Evolutionary conservation across 92 coral and sea anemone species (phyloP).

Genomic region (Palythoa grandis): DNA sequence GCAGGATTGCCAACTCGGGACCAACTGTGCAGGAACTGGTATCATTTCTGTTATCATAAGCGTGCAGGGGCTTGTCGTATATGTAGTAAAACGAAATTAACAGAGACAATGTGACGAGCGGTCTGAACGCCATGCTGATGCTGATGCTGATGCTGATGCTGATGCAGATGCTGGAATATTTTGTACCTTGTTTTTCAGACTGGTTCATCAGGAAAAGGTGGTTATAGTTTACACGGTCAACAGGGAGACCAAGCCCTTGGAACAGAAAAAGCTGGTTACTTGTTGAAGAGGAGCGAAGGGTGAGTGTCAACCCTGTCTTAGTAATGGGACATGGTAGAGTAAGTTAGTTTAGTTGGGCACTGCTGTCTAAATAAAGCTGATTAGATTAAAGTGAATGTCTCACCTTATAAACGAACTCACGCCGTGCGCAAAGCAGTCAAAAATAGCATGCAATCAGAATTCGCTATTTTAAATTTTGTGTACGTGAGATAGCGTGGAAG

Average conservation of each 20-base stretch:
- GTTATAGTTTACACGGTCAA: slow-evolving; percentile 94
- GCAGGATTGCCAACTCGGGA: slow-evolving; percentile 1
- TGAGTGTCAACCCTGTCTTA: slow-evolving; percentile 20
- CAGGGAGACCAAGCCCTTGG: slow-evolving; percentile 95
- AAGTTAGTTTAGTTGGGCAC: background rate
- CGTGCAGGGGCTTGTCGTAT: slow-evolving; percentile 1
- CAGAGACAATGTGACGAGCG: slow-evolving; percentile 20
- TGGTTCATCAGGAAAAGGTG: slow-evolving; percentile 61
- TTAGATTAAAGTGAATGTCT: background rate
- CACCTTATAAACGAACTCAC: no score
- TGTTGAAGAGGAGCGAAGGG: slow-evolving; percentile 97
- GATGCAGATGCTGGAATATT: background rate
- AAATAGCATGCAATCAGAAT: no score
- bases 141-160: no score
- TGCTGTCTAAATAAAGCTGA: background rate
- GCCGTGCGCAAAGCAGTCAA: no score
- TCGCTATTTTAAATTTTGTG: no score
- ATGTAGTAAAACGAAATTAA: background rate
- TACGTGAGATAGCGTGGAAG: no score
- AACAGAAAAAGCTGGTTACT: slow-evolving; percentile 79
- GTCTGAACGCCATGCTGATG: background rate
- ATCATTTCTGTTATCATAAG: slow-evolving; percentile 13
- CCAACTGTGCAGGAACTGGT: slow-evolving; percentile 12
- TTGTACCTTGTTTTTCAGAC: slow-evolving; percentile 35
- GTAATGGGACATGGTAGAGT: background rate